These are phyloP conservation scores for Orthosia gothica DNA, from an alignment of 2,888 invertebrate genomes.

Conservation along the genomic window DNA sequence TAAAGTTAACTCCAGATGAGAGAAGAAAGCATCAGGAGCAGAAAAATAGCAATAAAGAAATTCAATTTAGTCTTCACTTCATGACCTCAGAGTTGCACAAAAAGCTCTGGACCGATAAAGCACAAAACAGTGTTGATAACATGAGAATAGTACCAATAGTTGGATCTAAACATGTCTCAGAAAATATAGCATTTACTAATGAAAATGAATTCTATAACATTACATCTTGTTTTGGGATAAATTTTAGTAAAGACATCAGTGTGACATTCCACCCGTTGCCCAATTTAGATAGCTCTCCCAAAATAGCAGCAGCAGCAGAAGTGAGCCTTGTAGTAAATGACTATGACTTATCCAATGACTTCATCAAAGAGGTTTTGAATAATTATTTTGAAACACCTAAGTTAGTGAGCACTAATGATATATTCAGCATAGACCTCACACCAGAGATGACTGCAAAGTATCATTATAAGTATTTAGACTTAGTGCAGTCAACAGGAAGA, in stretches of 20 bases:
- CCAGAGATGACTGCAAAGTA: constrained; percentile 85
- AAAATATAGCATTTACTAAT: constrained; percentile 77
- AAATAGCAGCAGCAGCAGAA: constrained; percentile 86
- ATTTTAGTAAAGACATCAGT: constrained; percentile 71
- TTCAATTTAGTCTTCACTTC: constrained; percentile 80
- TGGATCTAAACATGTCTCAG: constrained; percentile 78
- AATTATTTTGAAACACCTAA: constrained; percentile 94
- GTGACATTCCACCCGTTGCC: constrained; percentile 84
- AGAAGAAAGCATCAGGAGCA: constrained; percentile 77
- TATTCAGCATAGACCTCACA: constrained; percentile 92
- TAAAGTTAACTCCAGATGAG: constrained; percentile 79
- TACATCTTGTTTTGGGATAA: constrained; percentile 77
- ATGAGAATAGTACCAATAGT: constrained; percentile 84
- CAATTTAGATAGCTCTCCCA: constrained; percentile 83
- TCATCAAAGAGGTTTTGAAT: constrained; percentile 92
- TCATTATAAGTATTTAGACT: constrained; percentile 85
- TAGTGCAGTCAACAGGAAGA: constrained; percentile 81
- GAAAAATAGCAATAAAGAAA: constrained; percentile 66
- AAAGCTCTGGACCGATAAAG: constrained; percentile 79
- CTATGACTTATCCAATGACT: constrained; percentile 85
- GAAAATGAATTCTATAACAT: constrained; percentile 86
- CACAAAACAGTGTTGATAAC: constrained; percentile 73
- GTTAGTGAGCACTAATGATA: constrained; percentile 92
- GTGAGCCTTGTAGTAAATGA: constrained; percentile 85
- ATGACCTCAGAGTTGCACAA: constrained; percentile 85